Evolutionary conservation across 2,888 invertebrate genomes (phyloP), one percentile per base, ranked within the genome.

Genomic region (Tridacna gigas): DNA sequence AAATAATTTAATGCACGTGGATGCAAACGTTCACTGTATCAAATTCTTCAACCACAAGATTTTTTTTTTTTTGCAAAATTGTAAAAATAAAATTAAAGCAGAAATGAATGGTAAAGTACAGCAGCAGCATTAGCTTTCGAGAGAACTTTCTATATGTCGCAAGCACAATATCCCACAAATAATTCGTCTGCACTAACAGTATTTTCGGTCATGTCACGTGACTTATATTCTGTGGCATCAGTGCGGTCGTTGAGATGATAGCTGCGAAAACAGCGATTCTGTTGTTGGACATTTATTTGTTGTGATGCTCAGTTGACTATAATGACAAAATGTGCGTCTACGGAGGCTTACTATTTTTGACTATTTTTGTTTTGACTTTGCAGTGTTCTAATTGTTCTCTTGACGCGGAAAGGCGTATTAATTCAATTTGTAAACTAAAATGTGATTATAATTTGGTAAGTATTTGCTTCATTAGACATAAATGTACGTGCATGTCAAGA

Each of bases 361-460:
- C 26, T 28, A 20, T 22, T 60, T 25, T 77, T 51, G 45, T 77
- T 3, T n/a, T 69, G 11, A 12, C 37, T 45, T 25, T 77, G 61
- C 71, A 56, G 4, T 69, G 13, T 74, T 48, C 66, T 20, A 9
- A 48, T 65, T 74, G 79, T 74, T 74, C 47, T 12, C 37, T 56
- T 4, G 65, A 75, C 18, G 5, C n/a, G 65, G 79, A 79, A 15
- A 65, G 48, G n/a, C 63, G 74, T 22, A 63, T 47, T 47, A 37
- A 61, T n/a, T 61, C 65, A 26, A 63, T 47, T 5, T 79, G 79
- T 56, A 28, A 12, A 22, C 74, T 79, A 26, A 74, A 48, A 65
- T 74, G 74, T 47, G 74, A 66, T 20, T 45, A 25, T 74, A 48
- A 74, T 47, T 79, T 79, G 79, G 74, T 74, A 56, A 74, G 79